Conservation (phyloP, 1,140 invertebrate genomes). For the Hermetia illucens region DNA sequence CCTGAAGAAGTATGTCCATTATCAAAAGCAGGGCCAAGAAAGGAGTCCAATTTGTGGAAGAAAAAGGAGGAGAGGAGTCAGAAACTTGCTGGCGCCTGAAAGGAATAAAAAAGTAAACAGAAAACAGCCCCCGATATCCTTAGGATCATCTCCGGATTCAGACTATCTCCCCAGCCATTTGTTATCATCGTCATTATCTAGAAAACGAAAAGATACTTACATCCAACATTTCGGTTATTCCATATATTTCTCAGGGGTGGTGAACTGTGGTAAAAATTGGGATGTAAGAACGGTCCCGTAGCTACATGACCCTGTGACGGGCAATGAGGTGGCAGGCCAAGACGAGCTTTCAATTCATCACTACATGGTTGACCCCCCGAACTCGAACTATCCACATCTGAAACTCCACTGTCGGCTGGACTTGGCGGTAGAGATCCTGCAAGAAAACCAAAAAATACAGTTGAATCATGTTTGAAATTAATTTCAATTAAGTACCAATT, state of each 20-base stretch:
- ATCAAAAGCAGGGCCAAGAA: too few species aligned
- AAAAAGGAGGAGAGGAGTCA: too few species aligned
- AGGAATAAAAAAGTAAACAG: too few species aligned
- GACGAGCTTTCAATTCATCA: constrained; percentile 72
- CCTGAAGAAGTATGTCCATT: too few species aligned
- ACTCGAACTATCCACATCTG: constrained; percentile 89
- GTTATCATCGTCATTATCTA: too few species aligned
- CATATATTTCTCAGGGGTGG: constrained; percentile 29
- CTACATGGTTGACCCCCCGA: constrained; percentile 71
- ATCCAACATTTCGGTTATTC: constrained; percentile 28
- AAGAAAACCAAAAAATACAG: constrained; percentile 7
- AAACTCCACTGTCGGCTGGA: constrained; percentile 92
- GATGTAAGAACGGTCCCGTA: constrained; percentile 30
- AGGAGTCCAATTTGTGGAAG: too few species aligned
- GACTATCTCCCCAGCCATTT: too few species aligned
- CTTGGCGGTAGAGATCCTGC: constrained; percentile 86
- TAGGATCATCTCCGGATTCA: too few species aligned
- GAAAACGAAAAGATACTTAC: constrained; percentile 15
- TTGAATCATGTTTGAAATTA: neutral
- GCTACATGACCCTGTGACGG: constrained; percentile 16
- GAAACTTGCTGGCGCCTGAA: too few species aligned
- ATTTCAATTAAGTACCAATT: too few species aligned
- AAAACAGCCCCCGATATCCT: too few species aligned
- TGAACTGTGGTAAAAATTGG: constrained; percentile 30
- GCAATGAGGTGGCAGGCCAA: constrained; percentile 35